Evolutionary conservation across 1,140 invertebrate genomes (phyloP).

Genomic region (Drosophila lini): DNA sequence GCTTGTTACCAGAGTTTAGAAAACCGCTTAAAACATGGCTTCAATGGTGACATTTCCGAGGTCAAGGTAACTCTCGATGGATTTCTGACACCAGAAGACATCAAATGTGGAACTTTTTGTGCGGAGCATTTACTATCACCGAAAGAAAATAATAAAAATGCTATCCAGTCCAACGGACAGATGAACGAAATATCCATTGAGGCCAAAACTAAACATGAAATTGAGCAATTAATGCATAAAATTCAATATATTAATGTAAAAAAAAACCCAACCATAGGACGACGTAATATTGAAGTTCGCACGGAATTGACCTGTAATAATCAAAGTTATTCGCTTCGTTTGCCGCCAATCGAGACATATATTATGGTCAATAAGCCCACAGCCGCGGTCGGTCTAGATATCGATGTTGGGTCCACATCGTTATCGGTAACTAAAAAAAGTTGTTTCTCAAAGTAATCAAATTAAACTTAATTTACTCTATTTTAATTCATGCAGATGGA

Average conservation of each 20-base stretch:
- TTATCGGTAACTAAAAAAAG: slow-evolving; percentile 2
- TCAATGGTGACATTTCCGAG: slow-evolving; percentile 81
- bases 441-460: background rate
- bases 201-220: slow-evolving; percentile 94
- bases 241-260: slow-evolving; percentile 96
- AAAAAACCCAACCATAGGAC: slow-evolving; percentile 95
- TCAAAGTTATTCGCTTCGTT: slow-evolving; percentile 61
- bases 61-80: slow-evolving; percentile 68
- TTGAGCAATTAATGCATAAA: slow-evolving; percentile 93
- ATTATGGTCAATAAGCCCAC: slow-evolving; percentile 80
- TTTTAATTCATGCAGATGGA: slow-evolving; percentile 17
- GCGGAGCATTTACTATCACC: slow-evolving; percentile 78
- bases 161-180: slow-evolving; percentile 85
- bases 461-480: slow-evolving; percentile 1
- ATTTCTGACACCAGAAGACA: slow-evolving; percentile 64
- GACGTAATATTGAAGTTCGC: slow-evolving; percentile 93
- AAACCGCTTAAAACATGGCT: slow-evolving; percentile 80
- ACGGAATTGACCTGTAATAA: slow-evolving; percentile 89
- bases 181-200: slow-evolving; percentile 96
- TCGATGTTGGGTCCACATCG: slow-evolving; percentile 21
- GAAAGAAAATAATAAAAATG: slow-evolving; percentile 17
- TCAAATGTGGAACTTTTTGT: slow-evolving; percentile 79
- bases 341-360: slow-evolving; percentile 82
- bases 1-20: slow-evolving; percentile 97
- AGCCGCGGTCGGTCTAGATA: slow-evolving; percentile 9